Evolutionary conservation across 2,797 vertebrate genomes (phyloP), one percentile per base, ranked within the genome.

Genomic region (Iguana delicatissima): DNA sequence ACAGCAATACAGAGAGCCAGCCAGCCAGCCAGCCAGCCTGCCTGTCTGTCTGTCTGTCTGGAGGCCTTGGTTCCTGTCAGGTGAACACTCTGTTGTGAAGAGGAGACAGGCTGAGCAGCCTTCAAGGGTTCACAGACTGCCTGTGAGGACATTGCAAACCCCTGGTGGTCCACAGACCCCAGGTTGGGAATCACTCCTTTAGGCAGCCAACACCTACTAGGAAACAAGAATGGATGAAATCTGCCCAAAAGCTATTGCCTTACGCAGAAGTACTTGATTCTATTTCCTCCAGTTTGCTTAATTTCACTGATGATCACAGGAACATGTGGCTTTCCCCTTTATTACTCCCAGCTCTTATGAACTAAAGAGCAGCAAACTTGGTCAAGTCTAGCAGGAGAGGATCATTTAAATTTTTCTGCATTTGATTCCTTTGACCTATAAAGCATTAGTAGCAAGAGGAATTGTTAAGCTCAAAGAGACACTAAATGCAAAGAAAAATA

Each of bases 341-440:
- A 50, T 85, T 3, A 52, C n/a, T 59, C 67, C 67, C 74, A 81
- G 55, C 50, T 86, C 73, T 90, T 77, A 69, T 81, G 92, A 72
- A 92, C 94, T 46, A 0, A 84, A 92, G 94, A 94, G 81, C n/a
- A 74, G 93, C n/a, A 6, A 91, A 86, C 91, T 92, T 95, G 91
- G 96, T 95, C 95, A 94, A 89, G 80, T 91, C 96, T 93, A 93
- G 89, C 7, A 0, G 77, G 91, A 89, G 42, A 90, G 94, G 84
- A 91, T 94, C 95, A 94, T 94, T 96, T 96, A 93, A 96, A 95
- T 95, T 94, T 95, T 92, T 94, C 73, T 0, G 0, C 67, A 92
- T 95, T 95, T 96, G 92, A 96, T 94, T 93, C 85, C 42, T 84
- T 69, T 62, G 42, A 90, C 73, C 94, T 92, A 46, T 90, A 89